Evolutionary conservation across 1,140 invertebrate genomes (phyloP).

Genomic region (Lepidotrigona ventralis): DNA sequence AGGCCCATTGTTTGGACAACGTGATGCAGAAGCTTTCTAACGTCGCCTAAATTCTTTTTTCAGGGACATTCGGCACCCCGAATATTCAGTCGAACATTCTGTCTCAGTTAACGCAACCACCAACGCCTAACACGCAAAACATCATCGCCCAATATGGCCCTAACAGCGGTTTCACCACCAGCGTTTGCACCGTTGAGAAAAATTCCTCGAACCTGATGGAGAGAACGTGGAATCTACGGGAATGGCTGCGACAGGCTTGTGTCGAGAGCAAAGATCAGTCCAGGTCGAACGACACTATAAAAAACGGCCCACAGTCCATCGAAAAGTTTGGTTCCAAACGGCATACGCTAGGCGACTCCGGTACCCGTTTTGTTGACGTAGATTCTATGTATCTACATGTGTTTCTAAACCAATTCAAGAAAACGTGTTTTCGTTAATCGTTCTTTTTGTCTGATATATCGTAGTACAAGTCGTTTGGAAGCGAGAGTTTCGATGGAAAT

Average conservation of each 20-base stretch:
- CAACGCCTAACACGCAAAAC: constrained; percentile 75
- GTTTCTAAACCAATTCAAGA: constrained; percentile 14
- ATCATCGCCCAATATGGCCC: constrained; percentile 78
- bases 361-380: background rate
- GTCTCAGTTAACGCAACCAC: constrained; percentile 74
- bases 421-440: constrained; percentile 8
- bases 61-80: constrained; percentile 74
- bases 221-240: constrained; percentile 83
- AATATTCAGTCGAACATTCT: constrained; percentile 78
- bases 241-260: constrained; percentile 83
- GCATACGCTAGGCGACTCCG: background rate
- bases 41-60: constrained; percentile 15
- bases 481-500: constrained; percentile 12
- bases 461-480: constrained; percentile 7
- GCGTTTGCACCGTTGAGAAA: constrained; percentile 75
- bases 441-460: background rate
- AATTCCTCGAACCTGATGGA: constrained; percentile 83
- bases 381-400: constrained; percentile 9
- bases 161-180: constrained; percentile 76
- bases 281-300: constrained; percentile 77
- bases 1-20: background rate
- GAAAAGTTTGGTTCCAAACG: constrained; percentile 29
- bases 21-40: background rate
- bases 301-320: background rate
- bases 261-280: constrained; percentile 77